Base-by-base conservation (phyloP, 2,888 invertebrate genomes). In the Himalopsyche kuldschensis region DNA sequence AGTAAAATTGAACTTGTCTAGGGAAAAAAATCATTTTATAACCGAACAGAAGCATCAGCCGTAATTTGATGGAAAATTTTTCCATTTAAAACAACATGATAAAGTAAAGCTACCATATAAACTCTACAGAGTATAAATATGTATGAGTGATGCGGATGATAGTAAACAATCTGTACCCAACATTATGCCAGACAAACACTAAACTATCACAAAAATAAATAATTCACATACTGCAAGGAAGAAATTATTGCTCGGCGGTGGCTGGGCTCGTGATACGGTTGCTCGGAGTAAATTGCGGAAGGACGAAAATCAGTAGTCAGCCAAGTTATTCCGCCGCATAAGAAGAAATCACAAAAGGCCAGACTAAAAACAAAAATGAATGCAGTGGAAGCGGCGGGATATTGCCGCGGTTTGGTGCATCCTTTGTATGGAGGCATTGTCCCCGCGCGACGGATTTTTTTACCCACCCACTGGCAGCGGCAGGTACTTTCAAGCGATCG, bases 331-430 rank as follows among this genome's bases (percentile, higher is more conserved):
- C 48, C 82, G 46, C 55, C 41, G 55, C 79, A 81, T 84, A 84
- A 84, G 84, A 47, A 80, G 80, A 41, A 78, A 79, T 78, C 78
- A 81, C 81, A 81, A 84, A 84, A 81, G 81, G 84, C 79, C 84
- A 78, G 81, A 81, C 81, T 81, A 63, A 55, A 84, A 84, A 84
- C 81, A 82, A 84, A 81, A 84, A 84, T 84, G 81, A 78, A 81
- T 84, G 81, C 81, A 81, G 78, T 81, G 79, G 69, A 78, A 83
- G 31, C 80, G 32, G 41, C 63, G 41, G 78, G 84, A 84, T 84
- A 84, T 81, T 84, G 81, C 84, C 20, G 81, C 75, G 81, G 84
- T 81, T 81, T 78, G 78, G 81, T 81, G 80, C 83, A 84, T 81
- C 81, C 80, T 81, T 84, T 84, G 79, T 81, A 41, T 63, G 46